phyloP scores from a whole-genome alignment of 2,888 invertebrate species.

The Alviniconcha strummeri region DNA sequence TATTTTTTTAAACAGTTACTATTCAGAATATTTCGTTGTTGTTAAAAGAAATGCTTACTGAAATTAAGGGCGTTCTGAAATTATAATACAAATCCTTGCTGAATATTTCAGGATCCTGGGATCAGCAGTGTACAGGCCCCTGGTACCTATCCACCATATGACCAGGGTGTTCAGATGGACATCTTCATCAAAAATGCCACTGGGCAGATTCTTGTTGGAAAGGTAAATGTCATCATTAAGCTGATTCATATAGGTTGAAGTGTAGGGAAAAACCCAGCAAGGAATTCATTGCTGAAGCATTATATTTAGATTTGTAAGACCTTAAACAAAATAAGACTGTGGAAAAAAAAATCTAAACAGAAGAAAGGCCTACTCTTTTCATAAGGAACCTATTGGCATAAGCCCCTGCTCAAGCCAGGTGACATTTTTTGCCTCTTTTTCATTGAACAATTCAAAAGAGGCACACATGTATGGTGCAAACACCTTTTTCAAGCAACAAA shows the following conservation, averaged over 20 bases:
- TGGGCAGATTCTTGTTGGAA: slow-evolving; percentile 69
- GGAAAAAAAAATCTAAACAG: no score
- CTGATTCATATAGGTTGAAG: background rate
- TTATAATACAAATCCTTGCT: no score
- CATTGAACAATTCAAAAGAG: background rate
- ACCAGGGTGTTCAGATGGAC: slow-evolving; percentile 82
- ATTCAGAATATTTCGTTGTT: no score
- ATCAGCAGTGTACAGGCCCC: slow-evolving; percentile 79
- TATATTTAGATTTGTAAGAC: background rate
- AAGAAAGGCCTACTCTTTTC: no score
- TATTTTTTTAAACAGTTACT: no score
- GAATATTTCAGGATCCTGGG: slow-evolving; percentile 78
- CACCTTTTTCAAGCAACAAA: background rate
- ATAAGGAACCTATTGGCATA: background rate
- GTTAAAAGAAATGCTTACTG: no score
- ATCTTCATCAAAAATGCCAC: slow-evolving; percentile 84
- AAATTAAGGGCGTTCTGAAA: no score
- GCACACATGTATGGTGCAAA: no score
- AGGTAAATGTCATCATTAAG: slow-evolving; percentile 34
- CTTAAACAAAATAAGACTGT: background rate
- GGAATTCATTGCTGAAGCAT: background rate
- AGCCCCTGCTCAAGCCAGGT: background rate
- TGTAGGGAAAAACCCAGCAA: background rate
- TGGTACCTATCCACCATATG: slow-evolving; percentile 85
- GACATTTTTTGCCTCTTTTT: background rate